Base-by-base conservation (phyloP, 2,888 invertebrate genomes). In the Drosophila silvestris region DNA sequence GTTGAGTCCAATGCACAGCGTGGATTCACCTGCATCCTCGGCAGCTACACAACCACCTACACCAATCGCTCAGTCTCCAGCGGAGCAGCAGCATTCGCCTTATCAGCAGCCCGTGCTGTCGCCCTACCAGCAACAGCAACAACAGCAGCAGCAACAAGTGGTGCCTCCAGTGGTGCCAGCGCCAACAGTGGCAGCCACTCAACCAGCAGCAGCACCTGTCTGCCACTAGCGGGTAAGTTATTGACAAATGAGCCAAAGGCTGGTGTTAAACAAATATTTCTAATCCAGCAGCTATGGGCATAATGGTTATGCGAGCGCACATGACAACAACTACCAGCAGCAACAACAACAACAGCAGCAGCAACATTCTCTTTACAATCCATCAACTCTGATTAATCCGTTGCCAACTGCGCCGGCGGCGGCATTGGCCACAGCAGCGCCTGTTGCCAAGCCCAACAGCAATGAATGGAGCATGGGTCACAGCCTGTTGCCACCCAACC, bases 91-190 rank as follows among this genome's bases (percentile, higher is more conserved):
- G 56, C 92, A 93, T 71, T 94, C 93, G 64, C 94, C 94, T 35
- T 93, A 94, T 69, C 92, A 93, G 69, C 93, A 93, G 89, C 95
- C 94, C 76, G 94, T 92, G 80, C 84, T 90, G 61, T 93, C 94
- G 50, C 94, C 94, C 53, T 95, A 94, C 82, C 93, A 92, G 74
- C 91, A 91, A 32, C 92, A 91, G 26, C 91, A 69, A 35, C 47
- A 47, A 16, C 47, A 35, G 91, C 54, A 82, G 39, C 86, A 74
- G 16, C 70, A 79, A 19, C 87, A 80, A 53, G 63, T 81, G 6
- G 82, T 76, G 30, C 76, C 85, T 26, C 75, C 89, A 79, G 90
- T 94, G 93, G 83, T 94, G 86, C 83, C 82, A 57, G 35, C 89
- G 80, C 72, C 91, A 39, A 57, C n/a, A 75, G 91, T 94, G 92